Evolutionary conservation across 1,140 invertebrate genomes (phyloP).

Genomic region (Drosophila burlai): DNA sequence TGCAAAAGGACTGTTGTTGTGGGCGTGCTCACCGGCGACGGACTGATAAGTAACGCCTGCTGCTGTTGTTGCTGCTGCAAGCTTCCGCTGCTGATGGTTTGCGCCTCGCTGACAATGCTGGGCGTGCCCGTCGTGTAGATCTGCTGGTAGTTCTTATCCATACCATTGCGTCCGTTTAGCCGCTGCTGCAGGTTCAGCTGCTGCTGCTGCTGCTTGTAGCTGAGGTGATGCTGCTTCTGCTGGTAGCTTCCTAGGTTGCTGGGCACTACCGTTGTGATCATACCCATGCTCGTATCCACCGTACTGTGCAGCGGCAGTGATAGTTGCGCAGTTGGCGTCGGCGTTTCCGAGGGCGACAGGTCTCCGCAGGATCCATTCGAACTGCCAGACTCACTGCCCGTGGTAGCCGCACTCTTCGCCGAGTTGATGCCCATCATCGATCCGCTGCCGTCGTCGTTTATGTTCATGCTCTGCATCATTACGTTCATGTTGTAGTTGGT

Average conservation of each 20-base stretch:
- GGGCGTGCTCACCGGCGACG: slow-evolving; percentile 63
- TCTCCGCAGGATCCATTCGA: slow-evolving; percentile 82
- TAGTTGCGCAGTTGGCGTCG: slow-evolving; percentile 56
- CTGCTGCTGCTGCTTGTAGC: slow-evolving; percentile 71
- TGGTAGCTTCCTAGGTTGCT: slow-evolving; percentile 42
- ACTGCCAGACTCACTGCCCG: slow-evolving; percentile 82
- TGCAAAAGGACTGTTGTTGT: slow-evolving; percentile 64
- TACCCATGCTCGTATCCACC: slow-evolving; percentile 44
- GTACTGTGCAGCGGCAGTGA: slow-evolving; percentile 46
- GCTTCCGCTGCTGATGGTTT: slow-evolving; percentile 35
- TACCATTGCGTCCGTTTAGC: slow-evolving; percentile 75
- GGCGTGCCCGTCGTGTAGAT: slow-evolving; percentile 65
- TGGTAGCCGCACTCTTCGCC: slow-evolving; percentile 69
- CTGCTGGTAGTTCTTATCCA: slow-evolving; percentile 74
- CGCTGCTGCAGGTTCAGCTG: slow-evolving; percentile 67
- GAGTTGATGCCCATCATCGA: slow-evolving; percentile 64
- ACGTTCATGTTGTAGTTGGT: slow-evolving; percentile 66
- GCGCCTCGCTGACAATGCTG: slow-evolving; percentile 54
- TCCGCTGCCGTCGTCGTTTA: slow-evolving; percentile 63
- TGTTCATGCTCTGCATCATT: slow-evolving; percentile 77
- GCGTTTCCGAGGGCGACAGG: slow-evolving; percentile 80
- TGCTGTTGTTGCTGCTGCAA: slow-evolving; percentile 52
- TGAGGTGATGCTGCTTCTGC: slow-evolving; percentile 76
- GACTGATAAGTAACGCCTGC: slow-evolving; percentile 65
- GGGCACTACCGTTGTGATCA: slow-evolving; percentile 45